Percentiles rank a stretch among this genome's conserved stretches.
phyloP scores from a whole-genome alignment of 2,113 vertebrate species.

The Halichoerus grypus region DNA sequence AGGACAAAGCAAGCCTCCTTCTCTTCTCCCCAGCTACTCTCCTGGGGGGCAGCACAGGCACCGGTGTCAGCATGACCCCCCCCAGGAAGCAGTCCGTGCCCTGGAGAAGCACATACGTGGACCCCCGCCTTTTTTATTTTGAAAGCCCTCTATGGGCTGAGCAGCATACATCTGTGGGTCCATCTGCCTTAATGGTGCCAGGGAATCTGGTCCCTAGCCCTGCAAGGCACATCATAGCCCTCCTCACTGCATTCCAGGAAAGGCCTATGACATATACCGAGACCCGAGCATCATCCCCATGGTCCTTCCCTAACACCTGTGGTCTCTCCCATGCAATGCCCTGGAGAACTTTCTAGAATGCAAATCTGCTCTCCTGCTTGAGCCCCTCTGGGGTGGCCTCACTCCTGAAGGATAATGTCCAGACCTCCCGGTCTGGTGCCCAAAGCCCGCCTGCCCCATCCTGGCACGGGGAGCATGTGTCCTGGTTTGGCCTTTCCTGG shows the following conservation, averaged over 20 bases:
- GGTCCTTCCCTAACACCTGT: neutral
- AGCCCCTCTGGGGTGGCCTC: neutral
- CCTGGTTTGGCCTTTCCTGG: accelerated
- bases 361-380: neutral
- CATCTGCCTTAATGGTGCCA: neutral
- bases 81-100: neutral
- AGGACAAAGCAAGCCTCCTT: too few relatives aligned
- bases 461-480: neutral
- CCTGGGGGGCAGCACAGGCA: neutral
- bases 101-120: neutral
- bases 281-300: neutral
- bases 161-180: neutral
- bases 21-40: neutral
- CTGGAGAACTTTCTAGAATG: neutral
- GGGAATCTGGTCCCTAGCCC: neutral
- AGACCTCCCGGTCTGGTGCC: neutral
- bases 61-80: neutral
- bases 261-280: neutral
- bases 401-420: neutral
- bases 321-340: neutral
- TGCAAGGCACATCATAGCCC: accelerated
- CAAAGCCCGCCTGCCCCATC: neutral
- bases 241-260: neutral
- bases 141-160: neutral
- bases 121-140: neutral